These are phyloP conservation scores for Helarctos malayanus DNA, from an alignment of 2,797 vertebrate genomes.

Conservation along the genomic window DNA sequence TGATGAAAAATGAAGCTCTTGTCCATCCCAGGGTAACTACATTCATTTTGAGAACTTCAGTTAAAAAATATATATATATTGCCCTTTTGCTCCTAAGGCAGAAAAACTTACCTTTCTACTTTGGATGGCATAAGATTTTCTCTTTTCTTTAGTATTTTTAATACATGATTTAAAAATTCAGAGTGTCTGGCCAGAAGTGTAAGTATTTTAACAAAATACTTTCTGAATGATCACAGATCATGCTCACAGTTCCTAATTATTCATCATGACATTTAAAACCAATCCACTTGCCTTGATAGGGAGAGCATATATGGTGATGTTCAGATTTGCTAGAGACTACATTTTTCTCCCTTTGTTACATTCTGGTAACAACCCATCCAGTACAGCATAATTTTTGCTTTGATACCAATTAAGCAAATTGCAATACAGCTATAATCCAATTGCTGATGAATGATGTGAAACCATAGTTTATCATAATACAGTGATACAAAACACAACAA, in stretches of 20 bases:
- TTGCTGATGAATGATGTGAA: slow-evolving; percentile 72
- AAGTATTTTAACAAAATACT: slow-evolving; percentile 79
- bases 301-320: slow-evolving; percentile 71
- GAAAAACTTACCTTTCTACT: slow-evolving; percentile 67
- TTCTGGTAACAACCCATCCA: slow-evolving; percentile 83
- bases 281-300: slow-evolving; percentile 75
- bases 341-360: slow-evolving; percentile 76
- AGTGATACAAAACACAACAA: slow-evolving; percentile 20
- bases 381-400: slow-evolving; percentile 76
- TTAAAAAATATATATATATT: neutral
- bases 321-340: slow-evolving; percentile 75
- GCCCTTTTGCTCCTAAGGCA: slow-evolving; percentile 37
- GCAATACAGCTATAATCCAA: slow-evolving; percentile 61
- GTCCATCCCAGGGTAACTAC: slow-evolving; percentile 39
- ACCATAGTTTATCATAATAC: slow-evolving; percentile 46
- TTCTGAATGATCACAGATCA: slow-evolving; percentile 82
- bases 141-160: slow-evolving; percentile 58
- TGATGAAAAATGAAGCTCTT: slow-evolving; percentile 76
- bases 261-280: slow-evolving; percentile 86
- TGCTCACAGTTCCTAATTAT: slow-evolving; percentile 85
- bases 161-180: slow-evolving; percentile 74
- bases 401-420: slow-evolving; percentile 82
- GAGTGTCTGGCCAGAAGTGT: slow-evolving; percentile 54
- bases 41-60: slow-evolving; percentile 61
- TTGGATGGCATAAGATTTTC: slow-evolving; percentile 78